Percentiles rank a stretch among this genome's conserved stretches.
phyloP scores from a whole-genome alignment of 1,140 invertebrate species.

The Onthophagus taurus region DNA sequence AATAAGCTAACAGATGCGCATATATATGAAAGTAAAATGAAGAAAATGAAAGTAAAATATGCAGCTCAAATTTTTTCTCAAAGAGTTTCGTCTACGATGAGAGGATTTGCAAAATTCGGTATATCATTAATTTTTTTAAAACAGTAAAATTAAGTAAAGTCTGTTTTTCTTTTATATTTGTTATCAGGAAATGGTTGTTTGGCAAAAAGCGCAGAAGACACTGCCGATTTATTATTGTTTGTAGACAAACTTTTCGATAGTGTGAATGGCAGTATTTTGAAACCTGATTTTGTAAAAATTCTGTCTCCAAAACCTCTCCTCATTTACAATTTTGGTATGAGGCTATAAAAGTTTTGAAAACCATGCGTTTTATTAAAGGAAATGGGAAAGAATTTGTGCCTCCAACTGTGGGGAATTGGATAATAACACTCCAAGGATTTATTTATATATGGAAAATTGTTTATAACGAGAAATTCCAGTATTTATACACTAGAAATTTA shows the following conservation, averaged over 20 bases:
- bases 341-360: conserved; percentile 9
- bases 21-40: conserved; percentile 13
- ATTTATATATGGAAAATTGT: conserved; percentile 14
- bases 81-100: conserved; percentile 8
- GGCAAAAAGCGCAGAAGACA: conserved; percentile 4
- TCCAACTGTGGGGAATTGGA: conserved; percentile 17
- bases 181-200: conserved; percentile 1
- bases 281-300: neutral
- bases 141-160: no score
- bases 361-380: no score
- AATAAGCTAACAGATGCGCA: conserved; percentile 14
- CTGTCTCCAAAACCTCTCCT: conserved; percentile 7
- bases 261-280: conserved; percentile 10
- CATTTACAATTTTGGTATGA: conserved; percentile 8
- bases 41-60: conserved; percentile 17
- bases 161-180: no score
- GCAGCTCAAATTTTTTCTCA: conserved; percentile 14
- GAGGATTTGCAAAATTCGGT: no score
- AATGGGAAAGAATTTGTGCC: no score
- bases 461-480: conserved; percentile 9
- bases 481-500: conserved; percentile 11
- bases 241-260: conserved; percentile 18
- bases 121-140: neutral
- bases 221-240: conserved; percentile 16
- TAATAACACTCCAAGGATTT: conserved; percentile 15